A percentile compares a stretch with the other conserved stretches of the same genome.
phyloP scores from a whole-genome alignment of 1,140 invertebrate species.

The Lepidotrigona ventralis region DNA sequence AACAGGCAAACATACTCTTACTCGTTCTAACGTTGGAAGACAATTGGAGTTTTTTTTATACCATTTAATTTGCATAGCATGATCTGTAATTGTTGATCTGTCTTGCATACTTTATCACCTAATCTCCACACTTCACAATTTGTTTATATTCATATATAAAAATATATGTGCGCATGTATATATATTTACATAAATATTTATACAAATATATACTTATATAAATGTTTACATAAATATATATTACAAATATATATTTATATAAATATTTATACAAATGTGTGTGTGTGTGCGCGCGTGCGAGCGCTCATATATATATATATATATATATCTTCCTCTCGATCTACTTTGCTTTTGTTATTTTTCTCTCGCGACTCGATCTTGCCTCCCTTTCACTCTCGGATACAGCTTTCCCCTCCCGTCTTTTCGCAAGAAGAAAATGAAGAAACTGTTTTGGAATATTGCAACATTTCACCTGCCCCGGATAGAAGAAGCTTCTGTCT shows the following conservation, averaged over 20 bases:
- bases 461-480: slow-evolving; percentile 73
- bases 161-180: accelerated
- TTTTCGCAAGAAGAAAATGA: slow-evolving; percentile 20
- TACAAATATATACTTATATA: too few species aligned
- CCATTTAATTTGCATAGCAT: slow-evolving; percentile 47
- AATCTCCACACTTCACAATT: not conserved
- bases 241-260: too few species aligned
- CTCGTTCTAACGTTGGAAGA: slow-evolving; percentile 67
- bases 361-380: slow-evolving; percentile 9
- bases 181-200: accelerated
- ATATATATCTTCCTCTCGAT: slow-evolving; percentile 3
- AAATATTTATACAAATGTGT: too few species aligned
- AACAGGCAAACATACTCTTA: not conserved
- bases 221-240: not conserved
- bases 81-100: slow-evolving; percentile 33
- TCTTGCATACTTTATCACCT: slow-evolving; percentile 29
- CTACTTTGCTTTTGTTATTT: not conserved
- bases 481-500: slow-evolving; percentile 26
- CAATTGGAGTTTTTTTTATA: slow-evolving; percentile 65
- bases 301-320: not conserved
- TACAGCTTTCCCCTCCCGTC: slow-evolving; percentile 50
- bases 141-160: not conserved
- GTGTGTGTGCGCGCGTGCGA: too few species aligned
- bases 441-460: slow-evolving; percentile 71
- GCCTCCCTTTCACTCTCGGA: slow-evolving; percentile 56